A percentile compares a stretch with the other conserved stretches of the same genome.
Evolutionary conservation across 2,888 invertebrate species (phyloP).

Genomic region (Drosophila robusta): DNA sequence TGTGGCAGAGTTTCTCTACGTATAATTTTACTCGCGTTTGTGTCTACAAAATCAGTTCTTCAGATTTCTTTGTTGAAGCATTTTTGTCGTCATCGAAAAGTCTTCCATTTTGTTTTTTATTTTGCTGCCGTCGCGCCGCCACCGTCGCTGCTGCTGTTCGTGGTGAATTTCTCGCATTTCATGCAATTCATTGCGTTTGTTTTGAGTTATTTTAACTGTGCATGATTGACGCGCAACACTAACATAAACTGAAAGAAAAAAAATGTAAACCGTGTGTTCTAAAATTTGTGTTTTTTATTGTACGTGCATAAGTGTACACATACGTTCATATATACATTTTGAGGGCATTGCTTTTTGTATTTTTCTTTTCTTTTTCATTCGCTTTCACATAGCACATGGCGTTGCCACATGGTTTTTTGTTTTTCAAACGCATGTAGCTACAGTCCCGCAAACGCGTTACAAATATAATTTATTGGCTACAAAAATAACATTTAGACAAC

Average conservation of each 20-base stretch:
- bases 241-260: not conserved
- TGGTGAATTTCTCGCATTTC: constrained; percentile 76
- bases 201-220: constrained; percentile 31
- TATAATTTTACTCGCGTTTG: constrained; percentile 24
- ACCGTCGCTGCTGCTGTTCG: constrained; percentile 45
- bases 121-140: constrained; percentile 45
- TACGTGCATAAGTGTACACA: constrained; percentile 20
- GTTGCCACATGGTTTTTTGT: constrained; percentile 69
- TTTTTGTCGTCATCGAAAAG: constrained; percentile 72
- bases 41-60: constrained; percentile 54
- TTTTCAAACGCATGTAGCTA: constrained; percentile 25
- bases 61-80: constrained; percentile 71
- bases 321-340: constrained; percentile 39
- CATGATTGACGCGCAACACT: constrained; percentile 8
- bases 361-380: constrained; percentile 68
- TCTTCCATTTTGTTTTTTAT: constrained; percentile 82
- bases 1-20: constrained; percentile 40
- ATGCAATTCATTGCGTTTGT: constrained; percentile 65
- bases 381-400: constrained; percentile 72
- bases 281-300: constrained; percentile 31
- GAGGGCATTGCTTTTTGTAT: constrained; percentile 74
- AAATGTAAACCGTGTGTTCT: not conserved
- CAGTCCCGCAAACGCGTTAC: constrained; percentile 40
- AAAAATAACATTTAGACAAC: not conserved
- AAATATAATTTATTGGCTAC: constrained; percentile 8